Base-by-base conservation (phyloP, 2,797 vertebrate species). In the Peromyscus nudipes region DNA sequence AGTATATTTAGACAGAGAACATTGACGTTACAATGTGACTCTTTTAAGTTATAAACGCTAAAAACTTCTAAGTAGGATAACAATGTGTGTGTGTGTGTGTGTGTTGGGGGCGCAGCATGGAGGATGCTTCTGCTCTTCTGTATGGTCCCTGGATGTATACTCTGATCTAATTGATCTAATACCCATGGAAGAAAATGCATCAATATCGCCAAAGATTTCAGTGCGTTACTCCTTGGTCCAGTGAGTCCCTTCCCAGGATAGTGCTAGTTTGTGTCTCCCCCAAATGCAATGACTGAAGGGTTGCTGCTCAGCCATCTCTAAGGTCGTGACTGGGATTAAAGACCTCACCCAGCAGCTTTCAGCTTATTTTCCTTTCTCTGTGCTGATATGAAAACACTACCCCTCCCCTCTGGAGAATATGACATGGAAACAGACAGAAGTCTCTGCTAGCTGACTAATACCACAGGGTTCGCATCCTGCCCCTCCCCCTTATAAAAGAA, bases 1-100 rank as follows among this genome's bases (percentile, higher is more conserved):
- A 91, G 84, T 57, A 17, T 43, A 52, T 12, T 37, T 90, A 65
- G 64, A 82, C 40, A 76, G 83, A 94, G 16, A 79, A 94, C 10
- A 64, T 40, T 94, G 76, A 85, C n/a, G 3, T 79, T 83, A 86
- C 37, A 94, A 8, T 86, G 46, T 67, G 21, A 29, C 79, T 37
- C 4, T 81, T 92, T 89, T 95, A 31, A 85, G 76, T 34, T 65
- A 60, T 43, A 71, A 76, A 21, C 62, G 84, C 13, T 40, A 89
- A 69, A 93, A 43, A 65, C 57, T 6, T 95, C 52, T 81, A 91
- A 91, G 55, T 84, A 0, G 64, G 73, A 23, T 43, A 81, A 55
- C 40, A 80, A 1, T 79, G 16, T 71, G 12, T 71, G 14, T 79
- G 16, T 71, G 14, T 79, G 16, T 71, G 14, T 79, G 16, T 71